These are phyloP conservation scores for Crotophaga sulcirostris DNA, from an alignment of 2,113 vertebrate species.

Conservation along the genomic window DNA sequence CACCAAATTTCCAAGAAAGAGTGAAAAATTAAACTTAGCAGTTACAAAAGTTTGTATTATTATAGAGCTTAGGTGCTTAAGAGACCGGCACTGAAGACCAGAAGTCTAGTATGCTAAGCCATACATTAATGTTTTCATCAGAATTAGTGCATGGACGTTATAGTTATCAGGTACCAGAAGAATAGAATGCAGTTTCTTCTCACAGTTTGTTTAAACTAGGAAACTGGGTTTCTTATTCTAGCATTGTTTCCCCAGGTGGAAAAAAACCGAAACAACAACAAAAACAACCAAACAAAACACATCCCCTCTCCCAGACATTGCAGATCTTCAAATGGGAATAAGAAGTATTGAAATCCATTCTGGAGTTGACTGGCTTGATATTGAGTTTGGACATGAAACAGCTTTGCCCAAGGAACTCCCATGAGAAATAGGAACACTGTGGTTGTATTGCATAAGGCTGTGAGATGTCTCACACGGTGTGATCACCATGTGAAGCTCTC, in stretches of 20 bases:
- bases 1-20: background rate
- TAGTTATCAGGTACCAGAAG: background rate
- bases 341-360: background rate
- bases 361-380: background rate
- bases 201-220: background rate
- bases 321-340: background rate
- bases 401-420: background rate
- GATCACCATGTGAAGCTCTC: background rate
- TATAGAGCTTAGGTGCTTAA: background rate
- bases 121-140: background rate
- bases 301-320: fast-evolving
- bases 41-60: background rate
- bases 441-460: background rate
- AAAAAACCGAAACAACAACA: background rate
- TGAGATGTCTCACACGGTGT: no score
- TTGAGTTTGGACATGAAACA: background rate
- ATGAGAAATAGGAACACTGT: background rate
- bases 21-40: background rate
- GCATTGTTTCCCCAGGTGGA: background rate
- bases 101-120: background rate
- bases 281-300: no score
- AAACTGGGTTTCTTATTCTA: background rate
- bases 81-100: background rate
- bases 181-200: background rate
- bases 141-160: background rate